Evolutionary conservation across 2,797 vertebrate species (phyloP).

Genomic region (Pantherophis alleghaniensis): DNA sequence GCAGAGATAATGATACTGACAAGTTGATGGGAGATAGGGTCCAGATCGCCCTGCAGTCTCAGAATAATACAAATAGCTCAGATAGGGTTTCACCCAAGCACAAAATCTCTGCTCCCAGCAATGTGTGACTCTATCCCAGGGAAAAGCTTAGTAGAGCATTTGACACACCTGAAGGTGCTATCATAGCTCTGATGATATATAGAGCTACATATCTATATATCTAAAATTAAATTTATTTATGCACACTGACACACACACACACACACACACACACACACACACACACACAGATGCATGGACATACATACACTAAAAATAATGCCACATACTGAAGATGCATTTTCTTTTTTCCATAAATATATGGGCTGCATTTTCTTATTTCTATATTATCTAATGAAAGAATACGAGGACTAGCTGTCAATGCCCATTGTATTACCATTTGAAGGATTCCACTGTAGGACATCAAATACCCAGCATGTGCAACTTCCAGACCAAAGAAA

Average conservation of each 20-base stretch:
- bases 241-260: not conserved
- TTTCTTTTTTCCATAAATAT: not conserved
- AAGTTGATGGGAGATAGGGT: not conserved
- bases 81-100: not conserved
- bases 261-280: not conserved
- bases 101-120: not conserved
- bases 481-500: constrained; percentile 85
- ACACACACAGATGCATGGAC: not conserved
- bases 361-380: not conserved
- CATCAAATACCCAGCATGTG: constrained; percentile 87
- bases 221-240: not conserved
- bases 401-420: not conserved
- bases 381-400: not conserved
- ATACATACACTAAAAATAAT: not conserved
- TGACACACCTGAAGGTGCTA: not conserved
- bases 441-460: constrained; percentile 87
- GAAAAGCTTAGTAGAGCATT: not conserved
- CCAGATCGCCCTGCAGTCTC: not conserved
- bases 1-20: not conserved
- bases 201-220: not conserved
- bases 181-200: not conserved
- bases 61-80: not conserved
- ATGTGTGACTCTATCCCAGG: not conserved
- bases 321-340: not conserved
- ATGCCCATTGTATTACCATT: constrained; percentile 78